Base-by-base conservation (phyloP, 2,888 invertebrate genomes). In the Dugesia japonica region DNA sequence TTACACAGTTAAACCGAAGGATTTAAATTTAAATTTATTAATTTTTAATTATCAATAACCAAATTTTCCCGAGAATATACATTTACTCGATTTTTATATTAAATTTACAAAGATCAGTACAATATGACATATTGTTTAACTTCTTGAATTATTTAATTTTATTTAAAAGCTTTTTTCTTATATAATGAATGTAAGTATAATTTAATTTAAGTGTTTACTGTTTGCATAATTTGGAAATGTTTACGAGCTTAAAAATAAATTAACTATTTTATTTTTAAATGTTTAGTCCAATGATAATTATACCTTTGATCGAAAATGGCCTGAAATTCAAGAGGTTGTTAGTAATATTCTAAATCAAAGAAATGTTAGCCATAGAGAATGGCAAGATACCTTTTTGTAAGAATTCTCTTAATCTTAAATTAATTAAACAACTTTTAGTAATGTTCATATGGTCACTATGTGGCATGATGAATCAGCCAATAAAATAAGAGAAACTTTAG, bases 391-490 rank as follows among this genome's bases (percentile, higher is more conserved):
- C 73, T 97, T 97, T 86, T 94, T 92, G 86, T 86, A 28, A n/a
- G n/a, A 26, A n/a, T n/a, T n/a, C n/a, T n/a, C n/a, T n/a, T n/a
- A n/a, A n/a, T n/a, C n/a, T n/a, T n/a, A n/a, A n/a, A n/a, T 15
- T n/a, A n/a, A n/a, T n/a, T n/a, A n/a, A n/a, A n/a, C n/a, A n/a
- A 74, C 15, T 77, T 77, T 7, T 23, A 86, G 86, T 84, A 89
- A 91, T 77, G 93, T 98, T 20, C 95, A 98, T 86, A 88, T 91
- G 78, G 93, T 97, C 17, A 94, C 94, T 84, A 86, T 95, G 78
- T 98, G 97, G 97, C 94, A 97, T 85, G 94, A 94, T 81, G 92
- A 92, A 84, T 93, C 93, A 0, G 90, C 93, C 0, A 88, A 88
- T 72, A 94, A 93, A 85, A 88, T 97, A 71, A 72, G 56, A 26